Evolutionary conservation across 1,140 invertebrate species (phyloP), one percentile per base, ranked within the genome.

Genomic region (Arion vulgaris): DNA sequence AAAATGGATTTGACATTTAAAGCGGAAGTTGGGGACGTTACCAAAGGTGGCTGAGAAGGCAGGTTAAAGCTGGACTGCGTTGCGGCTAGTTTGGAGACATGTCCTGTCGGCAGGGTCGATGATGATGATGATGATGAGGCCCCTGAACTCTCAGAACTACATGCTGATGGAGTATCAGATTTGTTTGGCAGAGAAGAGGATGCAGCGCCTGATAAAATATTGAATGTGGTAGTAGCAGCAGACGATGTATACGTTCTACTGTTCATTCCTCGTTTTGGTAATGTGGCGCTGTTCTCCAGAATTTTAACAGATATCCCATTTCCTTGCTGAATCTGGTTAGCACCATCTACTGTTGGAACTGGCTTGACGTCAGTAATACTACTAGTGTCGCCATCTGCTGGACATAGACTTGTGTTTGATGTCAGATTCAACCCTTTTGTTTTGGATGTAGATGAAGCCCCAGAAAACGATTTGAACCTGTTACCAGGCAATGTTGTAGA

Each of bases 301-400:
- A 7, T 45, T 45, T 5, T 45, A 15, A 15, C 41, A 62, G n/a
- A 78, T 84, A 45, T 15, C 17, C 79, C 49, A 75, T 75, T 84
- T 4, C 80, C 80, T 36, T 51, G 51, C 9, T 73, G 36, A 11
- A 66, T 19, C 1, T 32, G 68, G 23, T 68, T 72, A 23, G 49
- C 51, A 41, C 68, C 79, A 11, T 23, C 15, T 57, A 19, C 1
- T 26, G 51, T 23, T 57, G 51, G 4, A 23, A 26, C 51, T 57
- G 51, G 23, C 26, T 57, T 57, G 26, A 57, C 51, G 23, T 57
- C 19, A 32, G 53, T 23, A 39, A 26, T 9, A 5, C 9, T 32
- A n/a, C 15, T 15, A 38, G 68, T 69, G 9, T 2, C 32, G 4
- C 36, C 68, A 34, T 36, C 68, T 9, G 32, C 32, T 23, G n/a